Evolutionary conservation across 2,888 invertebrate species (phyloP), one percentile per base, ranked within the genome.

Genomic region (Macrostomum cliftonense): DNA sequence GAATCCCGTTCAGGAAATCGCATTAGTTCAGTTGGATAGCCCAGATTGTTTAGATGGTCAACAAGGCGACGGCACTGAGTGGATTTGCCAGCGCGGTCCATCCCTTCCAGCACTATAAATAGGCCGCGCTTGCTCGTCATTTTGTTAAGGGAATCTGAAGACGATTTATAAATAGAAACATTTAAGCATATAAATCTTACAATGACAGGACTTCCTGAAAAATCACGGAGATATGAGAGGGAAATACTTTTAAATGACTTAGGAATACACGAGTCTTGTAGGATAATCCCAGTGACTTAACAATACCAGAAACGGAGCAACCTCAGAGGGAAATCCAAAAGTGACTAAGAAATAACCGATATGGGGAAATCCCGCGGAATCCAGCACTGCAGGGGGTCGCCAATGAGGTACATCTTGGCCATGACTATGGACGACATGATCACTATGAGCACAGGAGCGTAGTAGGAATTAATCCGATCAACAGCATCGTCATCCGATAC

Each of bases 51-150:
- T 16, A 76, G 58, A 12, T 20, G 28, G 17, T 75, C 68, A 46
- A 61, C 68, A 39, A 97, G 67, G 59, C 78, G 73, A 60, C 76
- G 77, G 50, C 81, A 79, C 72, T 95, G 95, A 1, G 95, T 93
- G 0, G 89, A 80, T 74, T 97, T 97, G 1, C 97, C 97, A 51
- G 39, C 19, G 12, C 45, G 13, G 20, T 51, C 51, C 12, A 53
- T 12, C 2, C 51, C 51, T 52, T 51, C 51, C 17, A 51, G 14
- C 2, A 53, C 51, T 28, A 51, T 39, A n/a, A 50, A 52, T 19
- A 19, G 13, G 17, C 52, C 52, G 28, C 28, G 28, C 9, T 28
- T 28, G 28, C 5, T 28, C 9, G 28, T 28, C 28, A 28, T 28
- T n/a, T n/a, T n/a, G n/a, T n/a, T n/a, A n/a, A n/a, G n/a, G 28